These are phyloP conservation scores for Ariopsis seemanni DNA, from an alignment of 2,113 vertebrate genomes.

Conservation along the genomic window DNA sequence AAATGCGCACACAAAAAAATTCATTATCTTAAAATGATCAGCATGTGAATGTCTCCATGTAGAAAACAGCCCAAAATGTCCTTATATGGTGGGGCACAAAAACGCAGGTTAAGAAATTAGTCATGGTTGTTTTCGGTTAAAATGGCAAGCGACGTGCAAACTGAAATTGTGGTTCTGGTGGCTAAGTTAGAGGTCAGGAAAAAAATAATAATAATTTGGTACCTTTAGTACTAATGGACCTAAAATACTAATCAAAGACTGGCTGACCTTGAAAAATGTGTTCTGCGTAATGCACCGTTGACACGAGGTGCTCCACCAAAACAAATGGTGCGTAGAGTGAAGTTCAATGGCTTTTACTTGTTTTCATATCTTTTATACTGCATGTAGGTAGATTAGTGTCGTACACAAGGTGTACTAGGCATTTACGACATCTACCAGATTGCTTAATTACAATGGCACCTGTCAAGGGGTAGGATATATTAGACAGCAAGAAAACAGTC, in stretches of 20 bases:
- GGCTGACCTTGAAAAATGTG: too few species aligned
- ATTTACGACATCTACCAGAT: background rate
- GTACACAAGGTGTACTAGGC: background rate
- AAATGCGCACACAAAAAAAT: background rate
- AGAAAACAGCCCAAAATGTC: too few species aligned
- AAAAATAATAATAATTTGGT: background rate
- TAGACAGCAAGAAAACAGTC: background rate
- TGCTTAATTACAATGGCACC: background rate
- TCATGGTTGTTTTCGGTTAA: background rate
- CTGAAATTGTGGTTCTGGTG: background rate
- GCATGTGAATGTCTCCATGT: background rate
- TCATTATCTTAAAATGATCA: background rate
- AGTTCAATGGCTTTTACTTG: background rate
- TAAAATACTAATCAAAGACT: background rate
- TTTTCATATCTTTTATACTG: background rate
- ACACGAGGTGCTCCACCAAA: background rate
- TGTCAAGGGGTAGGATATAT: background rate
- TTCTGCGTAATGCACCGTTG: background rate
- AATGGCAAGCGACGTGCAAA: background rate
- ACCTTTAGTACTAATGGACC: background rate
- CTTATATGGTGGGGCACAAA: slow-evolving; percentile 1
- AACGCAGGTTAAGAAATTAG: background rate
- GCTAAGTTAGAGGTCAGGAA: background rate
- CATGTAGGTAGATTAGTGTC: background rate
- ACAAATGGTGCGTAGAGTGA: background rate